A percentile compares a stretch with the other conserved stretches of the same genome.
phyloP scores from a whole-genome alignment of 2,113 vertebrate species.

The Chloropsis cyanopogon region DNA sequence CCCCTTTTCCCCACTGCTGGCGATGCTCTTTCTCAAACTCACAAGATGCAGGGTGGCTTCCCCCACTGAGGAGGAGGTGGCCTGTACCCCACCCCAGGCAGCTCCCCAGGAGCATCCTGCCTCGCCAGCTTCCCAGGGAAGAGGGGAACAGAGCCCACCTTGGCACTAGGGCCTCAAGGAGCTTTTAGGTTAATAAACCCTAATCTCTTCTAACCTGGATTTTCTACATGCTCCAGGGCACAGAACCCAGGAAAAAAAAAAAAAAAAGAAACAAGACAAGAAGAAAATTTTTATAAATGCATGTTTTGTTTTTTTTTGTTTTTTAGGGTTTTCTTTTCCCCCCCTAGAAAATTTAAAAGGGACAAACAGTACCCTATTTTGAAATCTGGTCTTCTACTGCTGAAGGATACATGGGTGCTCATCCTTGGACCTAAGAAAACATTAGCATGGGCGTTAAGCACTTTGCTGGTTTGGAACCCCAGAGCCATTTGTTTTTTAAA shows the following conservation, averaged over 20 bases:
- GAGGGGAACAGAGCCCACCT: not conserved
- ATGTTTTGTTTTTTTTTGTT: not conserved
- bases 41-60: not conserved
- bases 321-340: not conserved
- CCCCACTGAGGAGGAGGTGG: not conserved
- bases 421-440: not conserved
- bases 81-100: not conserved
- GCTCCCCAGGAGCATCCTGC: not conserved
- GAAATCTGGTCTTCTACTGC: slow-evolving; percentile 1
- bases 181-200: slow-evolving; percentile 1
- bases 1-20: slow-evolving; percentile 24
- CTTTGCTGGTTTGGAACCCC: not conserved
- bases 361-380: not conserved
- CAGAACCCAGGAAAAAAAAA: slow-evolving; percentile 5
- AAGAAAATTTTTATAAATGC: slow-evolving; percentile 7
- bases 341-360: not conserved
- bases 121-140: not conserved
- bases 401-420: not conserved
- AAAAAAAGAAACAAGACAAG: slow-evolving; percentile 21
- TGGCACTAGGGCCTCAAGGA: not conserved
- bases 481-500: not conserved
- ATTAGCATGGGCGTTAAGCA: not conserved
- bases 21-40: not conserved
- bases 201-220: slow-evolving; percentile 27
- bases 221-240: slow-evolving; percentile 23